Conservation (phyloP, 2,888 invertebrate genomes). For the Athrips mouffetella region DNA sequence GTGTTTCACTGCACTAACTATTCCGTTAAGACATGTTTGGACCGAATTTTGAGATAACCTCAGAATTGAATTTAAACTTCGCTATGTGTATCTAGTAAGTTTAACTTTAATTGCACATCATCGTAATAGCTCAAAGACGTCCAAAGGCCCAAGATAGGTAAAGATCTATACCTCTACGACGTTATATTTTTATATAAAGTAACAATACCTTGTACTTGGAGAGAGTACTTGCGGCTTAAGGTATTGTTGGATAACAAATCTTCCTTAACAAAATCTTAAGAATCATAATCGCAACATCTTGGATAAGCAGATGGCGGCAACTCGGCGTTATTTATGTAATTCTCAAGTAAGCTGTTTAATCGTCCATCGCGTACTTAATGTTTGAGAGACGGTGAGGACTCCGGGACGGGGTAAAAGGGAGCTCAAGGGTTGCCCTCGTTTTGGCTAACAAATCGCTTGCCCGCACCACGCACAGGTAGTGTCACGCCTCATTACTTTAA, state of each 20-base stretch:
- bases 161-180: too few relatives aligned
- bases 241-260: constrained; percentile 33
- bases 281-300: constrained; percentile 43
- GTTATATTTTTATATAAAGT: too few relatives aligned
- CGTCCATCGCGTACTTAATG: constrained; percentile 59
- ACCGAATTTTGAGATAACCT: not conserved
- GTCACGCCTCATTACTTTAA: constrained; percentile 63
- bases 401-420: constrained; percentile 28
- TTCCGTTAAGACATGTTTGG: constrained; percentile 24
- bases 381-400: constrained; percentile 41
- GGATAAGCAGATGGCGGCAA: constrained; percentile 42
- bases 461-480: constrained; percentile 59
- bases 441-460: constrained; percentile 53
- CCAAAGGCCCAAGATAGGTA: too few relatives aligned
- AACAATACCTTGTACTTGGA: too few relatives aligned
- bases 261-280: constrained; percentile 37
- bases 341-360: constrained; percentile 59
- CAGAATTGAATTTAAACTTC: not conserved
- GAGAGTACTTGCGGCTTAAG: too few relatives aligned
- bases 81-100: not conserved
- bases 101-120: too few relatives aligned
- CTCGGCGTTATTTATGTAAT: constrained; percentile 55
- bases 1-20: constrained; percentile 36
- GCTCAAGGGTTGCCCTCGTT: constrained; percentile 45
- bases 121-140: too few relatives aligned